phyloP scores from a whole-genome alignment of 2,113 vertebrate species.

The Ceyx cyanopectus region DNA sequence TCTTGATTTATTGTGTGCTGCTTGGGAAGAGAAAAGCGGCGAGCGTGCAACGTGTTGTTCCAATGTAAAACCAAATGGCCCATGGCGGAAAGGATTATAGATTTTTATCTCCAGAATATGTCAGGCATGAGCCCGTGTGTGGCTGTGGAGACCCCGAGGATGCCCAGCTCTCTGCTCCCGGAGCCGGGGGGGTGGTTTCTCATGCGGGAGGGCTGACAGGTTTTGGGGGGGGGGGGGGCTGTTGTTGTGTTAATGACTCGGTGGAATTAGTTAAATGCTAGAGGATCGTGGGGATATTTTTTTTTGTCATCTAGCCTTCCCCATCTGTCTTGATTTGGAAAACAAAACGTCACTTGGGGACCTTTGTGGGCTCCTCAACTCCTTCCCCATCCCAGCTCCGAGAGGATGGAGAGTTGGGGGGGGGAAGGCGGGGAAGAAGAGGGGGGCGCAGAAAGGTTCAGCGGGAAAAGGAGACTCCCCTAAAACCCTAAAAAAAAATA shows the following conservation, averaged over 20 bases:
- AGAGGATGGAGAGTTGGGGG: no score
- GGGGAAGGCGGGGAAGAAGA: background rate
- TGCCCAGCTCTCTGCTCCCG: background rate
- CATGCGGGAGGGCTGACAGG: background rate
- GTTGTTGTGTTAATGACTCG: background rate
- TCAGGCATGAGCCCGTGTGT: background rate
- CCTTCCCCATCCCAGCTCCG: background rate
- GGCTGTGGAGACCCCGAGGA: background rate
- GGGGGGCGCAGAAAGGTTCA: background rate
- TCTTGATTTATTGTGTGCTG: slow-evolving; percentile 78
- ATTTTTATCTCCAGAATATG: slow-evolving; percentile 41
- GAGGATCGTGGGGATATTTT: background rate
- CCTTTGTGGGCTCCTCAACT: background rate
- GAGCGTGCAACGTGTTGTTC: slow-evolving; percentile 23
- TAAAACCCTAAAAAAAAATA: background rate
- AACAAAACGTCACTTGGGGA: background rate
- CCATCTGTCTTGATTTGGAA: background rate
- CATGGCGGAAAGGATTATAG: slow-evolving; percentile 27
- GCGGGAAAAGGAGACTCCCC: background rate
- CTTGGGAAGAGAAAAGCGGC: slow-evolving; percentile 41
- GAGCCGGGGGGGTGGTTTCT: background rate
- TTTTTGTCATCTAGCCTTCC: background rate
- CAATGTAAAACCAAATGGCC: slow-evolving; percentile 48
- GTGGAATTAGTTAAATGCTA: background rate
- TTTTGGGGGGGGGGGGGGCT: no score